These are phyloP conservation scores for Caenorhabditis tropicalis DNA, from an alignment of 1,140 invertebrate species.

Conservation along the genomic window DNA sequence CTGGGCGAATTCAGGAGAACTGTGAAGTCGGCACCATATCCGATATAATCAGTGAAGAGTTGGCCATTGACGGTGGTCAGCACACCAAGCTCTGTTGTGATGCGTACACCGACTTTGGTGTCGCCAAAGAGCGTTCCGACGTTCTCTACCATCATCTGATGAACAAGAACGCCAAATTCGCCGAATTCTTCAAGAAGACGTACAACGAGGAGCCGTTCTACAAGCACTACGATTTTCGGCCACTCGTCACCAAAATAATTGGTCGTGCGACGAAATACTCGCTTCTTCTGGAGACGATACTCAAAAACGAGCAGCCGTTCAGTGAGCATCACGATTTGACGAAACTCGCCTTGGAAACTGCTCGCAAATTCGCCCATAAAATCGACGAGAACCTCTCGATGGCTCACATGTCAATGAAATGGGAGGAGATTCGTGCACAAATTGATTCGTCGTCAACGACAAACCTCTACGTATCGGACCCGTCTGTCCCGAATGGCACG, in stretches of 20 bases:
- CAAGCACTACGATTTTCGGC: slow-evolving; percentile 37
- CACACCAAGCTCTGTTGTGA: slow-evolving; percentile 8
- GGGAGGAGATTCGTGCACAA: slow-evolving; percentile 42
- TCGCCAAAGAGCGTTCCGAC: slow-evolving; percentile 40
- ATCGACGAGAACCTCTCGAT: slow-evolving; percentile 43
- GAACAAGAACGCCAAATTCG: slow-evolving; percentile 35
- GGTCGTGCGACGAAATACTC: slow-evolving; percentile 38
- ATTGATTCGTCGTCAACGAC: slow-evolving; percentile 43
- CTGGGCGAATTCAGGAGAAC: background rate
- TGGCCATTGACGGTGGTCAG: slow-evolving; percentile 19
- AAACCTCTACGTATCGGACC: slow-evolving; percentile 12
- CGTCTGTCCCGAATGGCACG: background rate
- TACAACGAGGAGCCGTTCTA: slow-evolving; percentile 35
- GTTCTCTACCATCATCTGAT: slow-evolving; percentile 32
- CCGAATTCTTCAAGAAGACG: slow-evolving; percentile 27
- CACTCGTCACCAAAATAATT: slow-evolving; percentile 43
- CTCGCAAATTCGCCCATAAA: slow-evolving; percentile 29
- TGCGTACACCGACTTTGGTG: slow-evolving; percentile 51
- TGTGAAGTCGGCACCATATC: slow-evolving; percentile 50
- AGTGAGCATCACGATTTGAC: slow-evolving; percentile 39
- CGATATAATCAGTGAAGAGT: slow-evolving; percentile 48
- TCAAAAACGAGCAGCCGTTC: slow-evolving; percentile 49
- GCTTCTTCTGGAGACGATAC: slow-evolving; percentile 44
- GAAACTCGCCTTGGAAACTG: slow-evolving; percentile 12
- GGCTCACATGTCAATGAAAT: slow-evolving; percentile 45